Evolutionary conservation across 2,113 vertebrate genomes (phyloP), one percentile per base, ranked within the genome.

Genomic region (Poeciliopsis occidentalis): DNA sequence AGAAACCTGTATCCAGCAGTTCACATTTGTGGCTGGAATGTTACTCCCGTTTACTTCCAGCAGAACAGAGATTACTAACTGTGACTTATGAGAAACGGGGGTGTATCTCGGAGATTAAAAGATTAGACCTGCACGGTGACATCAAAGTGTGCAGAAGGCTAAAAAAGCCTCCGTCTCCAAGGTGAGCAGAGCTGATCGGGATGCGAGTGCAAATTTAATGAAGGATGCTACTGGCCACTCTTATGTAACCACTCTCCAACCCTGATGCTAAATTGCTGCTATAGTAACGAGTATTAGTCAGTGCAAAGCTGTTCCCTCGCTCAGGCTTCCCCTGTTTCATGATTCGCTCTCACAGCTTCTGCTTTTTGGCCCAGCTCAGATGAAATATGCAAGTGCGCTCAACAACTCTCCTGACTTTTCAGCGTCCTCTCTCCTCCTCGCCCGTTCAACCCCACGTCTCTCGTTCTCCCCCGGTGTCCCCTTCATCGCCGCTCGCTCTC

Each of bases 251-350:
- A 41, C 60, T 37, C 60, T 27, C 60, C 22, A n/a, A 60, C 39
- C 64, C 71, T 81, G 84, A 88, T 89, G 73, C 84, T 89, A 79
- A 89, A 79, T 57, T 4, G 70, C 88, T 27, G 6, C 78, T 34
- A 47, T 69, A 24, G 75, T 67, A 83, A 85, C 77, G 29, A 57
- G 51, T 85, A 81, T 90, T 60, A 75, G 71, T 72, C n/a, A 26
- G 32, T 67, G 63, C n/a, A 67, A 41, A 67, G 29, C 66, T 26
- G 34, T 54, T 24, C 17, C 26, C 54, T 82, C 63, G 62, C 41
- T 70, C 60, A 1, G 26, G 47, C 30, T 66, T 32, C 57, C 54
- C 15, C 26, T 71, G 68, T 76, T 71, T 82, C 31, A 72, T 79
- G 70, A 74, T 54, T 65, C 57, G 67, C 69, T 4, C 37, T 75